Percentiles rank a stretch among this genome's conserved stretches.
Evolutionary conservation across 2,797 vertebrate genomes (phyloP).

Genomic region (Anabacerthia variegaticeps): DNA sequence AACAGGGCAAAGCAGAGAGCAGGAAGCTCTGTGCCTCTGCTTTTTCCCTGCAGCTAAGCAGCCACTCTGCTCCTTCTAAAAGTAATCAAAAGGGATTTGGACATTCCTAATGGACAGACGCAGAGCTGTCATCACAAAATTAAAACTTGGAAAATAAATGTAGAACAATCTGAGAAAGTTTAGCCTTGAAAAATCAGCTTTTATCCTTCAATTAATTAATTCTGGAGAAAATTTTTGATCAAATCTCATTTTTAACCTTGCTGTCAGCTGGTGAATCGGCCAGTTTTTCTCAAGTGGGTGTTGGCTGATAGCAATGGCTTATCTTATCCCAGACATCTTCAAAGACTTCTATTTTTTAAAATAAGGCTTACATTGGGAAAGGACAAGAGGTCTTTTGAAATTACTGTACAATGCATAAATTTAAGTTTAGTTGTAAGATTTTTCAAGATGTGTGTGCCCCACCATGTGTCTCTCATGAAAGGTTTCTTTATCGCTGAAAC

Average conservation of each 20-base stretch:
- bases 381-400: not conserved
- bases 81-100: not conserved
- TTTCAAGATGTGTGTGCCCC: not conserved
- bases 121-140: not conserved
- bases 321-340: not conserved
- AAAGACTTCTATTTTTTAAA: not conserved
- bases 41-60: not conserved
- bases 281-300: not conserved
- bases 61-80: not conserved
- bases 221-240: not conserved
- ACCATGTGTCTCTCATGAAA: not conserved
- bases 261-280: not conserved
- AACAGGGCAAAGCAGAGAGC: not conserved
- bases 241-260: not conserved
- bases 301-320: not conserved
- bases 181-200: not conserved
- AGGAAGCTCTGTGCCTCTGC: not conserved
- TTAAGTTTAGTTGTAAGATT: not conserved
- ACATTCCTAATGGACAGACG: not conserved
- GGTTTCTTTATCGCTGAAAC: not conserved
- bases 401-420: not conserved
- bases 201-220: not conserved
- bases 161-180: not conserved
- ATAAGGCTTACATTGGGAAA: not conserved
- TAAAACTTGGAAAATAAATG: not conserved